These are phyloP conservation scores for Leptinotarsa peninsularis DNA, from an alignment of 2,888 invertebrate genomes.

Conservation along the genomic window DNA sequence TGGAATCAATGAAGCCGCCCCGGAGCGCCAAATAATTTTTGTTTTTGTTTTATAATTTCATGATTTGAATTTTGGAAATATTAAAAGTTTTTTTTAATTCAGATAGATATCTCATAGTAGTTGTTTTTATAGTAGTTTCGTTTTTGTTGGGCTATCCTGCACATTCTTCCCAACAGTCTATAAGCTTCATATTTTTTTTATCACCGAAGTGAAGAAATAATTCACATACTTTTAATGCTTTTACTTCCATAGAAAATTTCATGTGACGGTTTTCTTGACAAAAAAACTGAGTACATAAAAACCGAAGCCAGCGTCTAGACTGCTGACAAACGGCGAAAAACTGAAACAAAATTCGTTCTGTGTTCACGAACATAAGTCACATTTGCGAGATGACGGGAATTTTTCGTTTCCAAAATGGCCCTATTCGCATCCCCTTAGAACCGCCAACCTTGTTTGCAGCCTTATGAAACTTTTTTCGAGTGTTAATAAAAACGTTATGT, in stretches of 20 bases:
- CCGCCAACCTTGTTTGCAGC: conserved; percentile 5
- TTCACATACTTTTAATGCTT: not conserved
- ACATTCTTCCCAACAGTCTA: too few species aligned
- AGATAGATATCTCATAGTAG: too few species aligned
- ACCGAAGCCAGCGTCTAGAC: conserved; percentile 33
- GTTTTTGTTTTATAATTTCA: too few species aligned
- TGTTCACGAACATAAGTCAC: conserved; percentile 36
- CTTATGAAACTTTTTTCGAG: conserved; percentile 24
- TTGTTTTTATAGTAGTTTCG: too few species aligned
- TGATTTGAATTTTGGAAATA: too few species aligned
- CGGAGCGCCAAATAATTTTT: too few species aligned
- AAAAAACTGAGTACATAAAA: conserved; percentile 33
- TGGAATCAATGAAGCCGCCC: too few species aligned
- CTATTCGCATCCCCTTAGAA: conserved; percentile 27
- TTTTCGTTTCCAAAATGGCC: conserved; percentile 48
- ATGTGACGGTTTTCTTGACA: not conserved
- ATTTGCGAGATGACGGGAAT: conserved; percentile 46
- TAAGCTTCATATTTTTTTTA: too few species aligned
- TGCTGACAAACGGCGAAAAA: conserved; percentile 46
- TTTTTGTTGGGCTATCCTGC: too few species aligned
- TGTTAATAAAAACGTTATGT: conserved; percentile 22
- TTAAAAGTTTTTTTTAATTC: too few species aligned
- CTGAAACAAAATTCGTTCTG: conserved; percentile 48
- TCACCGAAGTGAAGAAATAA: too few species aligned
- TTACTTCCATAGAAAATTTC: not conserved